A percentile compares a stretch with the other conserved stretches of the same genome.
Conservation (phyloP, 2,113 vertebrate genomes). For the Rafetus swinhoei region DNA sequence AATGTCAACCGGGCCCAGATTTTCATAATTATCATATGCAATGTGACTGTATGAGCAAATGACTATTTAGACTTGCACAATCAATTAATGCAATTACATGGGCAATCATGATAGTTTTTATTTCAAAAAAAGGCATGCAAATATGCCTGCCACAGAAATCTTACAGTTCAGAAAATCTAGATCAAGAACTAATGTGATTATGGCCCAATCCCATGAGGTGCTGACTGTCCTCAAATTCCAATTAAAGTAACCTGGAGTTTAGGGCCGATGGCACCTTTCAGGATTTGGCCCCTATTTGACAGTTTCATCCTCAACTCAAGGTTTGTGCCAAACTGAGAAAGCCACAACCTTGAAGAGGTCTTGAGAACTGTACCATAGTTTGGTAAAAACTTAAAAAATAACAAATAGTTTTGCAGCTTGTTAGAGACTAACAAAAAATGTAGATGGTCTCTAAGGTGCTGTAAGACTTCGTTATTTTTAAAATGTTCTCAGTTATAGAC, state of each 20-base stretch:
- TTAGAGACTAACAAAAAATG: too few species aligned
- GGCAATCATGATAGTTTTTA: neutral
- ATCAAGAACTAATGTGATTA: neutral
- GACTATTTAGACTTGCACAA: neutral
- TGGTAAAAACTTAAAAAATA: too few species aligned
- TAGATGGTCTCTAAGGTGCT: too few species aligned
- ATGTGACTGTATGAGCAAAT: neutral
- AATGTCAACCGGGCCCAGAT: neutral
- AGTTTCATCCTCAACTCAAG: neutral
- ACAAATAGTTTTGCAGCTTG: too few species aligned
- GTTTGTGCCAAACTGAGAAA: neutral
- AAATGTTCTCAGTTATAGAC: too few species aligned
- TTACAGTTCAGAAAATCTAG: neutral
- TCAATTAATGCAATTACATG: neutral
- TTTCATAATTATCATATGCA: neutral
- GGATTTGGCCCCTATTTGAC: neutral
- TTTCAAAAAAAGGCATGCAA: neutral
- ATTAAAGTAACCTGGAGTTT: neutral
- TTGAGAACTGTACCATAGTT: neutral
- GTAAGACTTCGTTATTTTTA: too few species aligned
- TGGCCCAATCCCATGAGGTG: neutral
- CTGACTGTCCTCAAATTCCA: neutral
- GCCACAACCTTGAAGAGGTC: neutral
- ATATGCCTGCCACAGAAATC: neutral
- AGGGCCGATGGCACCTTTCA: neutral